These are phyloP conservation scores for Trissolcus japonicus DNA, from an alignment of 2,888 invertebrate genomes.

Conservation along the genomic window DNA sequence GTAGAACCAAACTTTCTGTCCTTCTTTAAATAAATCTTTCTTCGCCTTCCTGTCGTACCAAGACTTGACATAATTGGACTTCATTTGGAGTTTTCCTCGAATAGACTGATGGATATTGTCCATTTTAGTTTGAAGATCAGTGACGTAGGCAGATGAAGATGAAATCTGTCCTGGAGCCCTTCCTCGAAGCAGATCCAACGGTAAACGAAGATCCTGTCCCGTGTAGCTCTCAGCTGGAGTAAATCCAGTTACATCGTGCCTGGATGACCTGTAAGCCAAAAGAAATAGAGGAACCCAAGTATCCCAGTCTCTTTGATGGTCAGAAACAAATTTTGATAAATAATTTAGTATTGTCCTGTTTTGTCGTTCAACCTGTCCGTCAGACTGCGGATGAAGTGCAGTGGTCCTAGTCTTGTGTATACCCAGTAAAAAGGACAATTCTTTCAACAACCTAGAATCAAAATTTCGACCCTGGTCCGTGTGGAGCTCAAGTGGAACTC, in stretches of 20 bases:
- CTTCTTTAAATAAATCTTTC: not conserved
- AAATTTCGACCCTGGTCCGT: constrained; percentile 66
- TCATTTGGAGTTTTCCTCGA: not conserved
- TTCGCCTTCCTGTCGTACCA: constrained; percentile 7
- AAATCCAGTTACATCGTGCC: constrained; percentile 28
- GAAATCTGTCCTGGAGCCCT: not conserved
- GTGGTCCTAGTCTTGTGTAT: constrained; percentile 46
- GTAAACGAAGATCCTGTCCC: constrained; percentile 12
- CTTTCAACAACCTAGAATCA: constrained; percentile 61
- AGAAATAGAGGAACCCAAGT: constrained; percentile 38
- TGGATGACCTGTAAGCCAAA: constrained; percentile 36
- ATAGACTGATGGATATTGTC: not conserved
- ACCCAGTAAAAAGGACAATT: constrained; percentile 58
- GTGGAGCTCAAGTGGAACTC: constrained; percentile 54
- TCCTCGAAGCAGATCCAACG: constrained; percentile 6
- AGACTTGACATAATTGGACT: not conserved
- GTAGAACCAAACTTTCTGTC: constrained; percentile 7
- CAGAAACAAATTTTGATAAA: constrained; percentile 18
- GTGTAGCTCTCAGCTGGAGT: constrained; percentile 17
- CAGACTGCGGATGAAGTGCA: constrained; percentile 22
- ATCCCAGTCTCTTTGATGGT: constrained; percentile 41
- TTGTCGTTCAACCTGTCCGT: constrained; percentile 28
- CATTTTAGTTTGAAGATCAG: no score
- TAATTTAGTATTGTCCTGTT: constrained; percentile 23
- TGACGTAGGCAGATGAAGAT: not conserved